These are phyloP conservation scores for Anser cygnoides DNA, from an alignment of 2,113 vertebrate genomes.

Conservation along the genomic window DNA sequence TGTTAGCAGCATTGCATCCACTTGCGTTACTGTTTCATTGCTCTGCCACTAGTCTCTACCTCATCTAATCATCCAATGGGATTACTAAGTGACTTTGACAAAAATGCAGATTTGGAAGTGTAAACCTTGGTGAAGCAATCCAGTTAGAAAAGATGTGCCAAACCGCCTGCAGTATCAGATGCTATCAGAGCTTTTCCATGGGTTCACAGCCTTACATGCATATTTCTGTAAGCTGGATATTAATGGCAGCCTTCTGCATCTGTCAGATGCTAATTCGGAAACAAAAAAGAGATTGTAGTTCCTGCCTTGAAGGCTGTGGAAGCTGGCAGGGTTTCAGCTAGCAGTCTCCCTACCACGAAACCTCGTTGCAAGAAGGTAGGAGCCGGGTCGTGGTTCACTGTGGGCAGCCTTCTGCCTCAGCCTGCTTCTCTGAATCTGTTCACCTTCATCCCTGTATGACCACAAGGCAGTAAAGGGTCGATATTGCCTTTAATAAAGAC, in stretches of 20 bases:
- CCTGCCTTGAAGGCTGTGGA: background rate
- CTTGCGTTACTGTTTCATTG: background rate
- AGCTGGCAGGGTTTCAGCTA: background rate
- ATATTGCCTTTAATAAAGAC: background rate
- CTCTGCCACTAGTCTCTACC: background rate
- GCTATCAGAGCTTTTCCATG: background rate
- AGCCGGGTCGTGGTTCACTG: background rate
- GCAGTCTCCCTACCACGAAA: background rate
- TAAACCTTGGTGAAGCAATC: background rate
- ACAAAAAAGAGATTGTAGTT: background rate
- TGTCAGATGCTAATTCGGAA: conserved; percentile 15
- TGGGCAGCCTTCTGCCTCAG: background rate
- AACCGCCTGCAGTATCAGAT: background rate
- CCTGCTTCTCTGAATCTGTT: background rate
- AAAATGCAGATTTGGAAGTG: background rate
- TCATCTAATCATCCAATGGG: background rate
- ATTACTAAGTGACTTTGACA: background rate
- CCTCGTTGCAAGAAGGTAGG: background rate
- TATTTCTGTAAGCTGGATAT: conserved; percentile 2
- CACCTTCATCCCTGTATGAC: background rate
- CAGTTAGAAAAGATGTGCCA: background rate
- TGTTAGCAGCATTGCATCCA: background rate
- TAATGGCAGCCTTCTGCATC: conserved; percentile 5
- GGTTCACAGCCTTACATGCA: background rate
- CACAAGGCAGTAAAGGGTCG: background rate